These are phyloP conservation scores for Podabrus alpinus DNA, from an alignment of 2,888 invertebrate genomes.

Conservation along the genomic window DNA sequence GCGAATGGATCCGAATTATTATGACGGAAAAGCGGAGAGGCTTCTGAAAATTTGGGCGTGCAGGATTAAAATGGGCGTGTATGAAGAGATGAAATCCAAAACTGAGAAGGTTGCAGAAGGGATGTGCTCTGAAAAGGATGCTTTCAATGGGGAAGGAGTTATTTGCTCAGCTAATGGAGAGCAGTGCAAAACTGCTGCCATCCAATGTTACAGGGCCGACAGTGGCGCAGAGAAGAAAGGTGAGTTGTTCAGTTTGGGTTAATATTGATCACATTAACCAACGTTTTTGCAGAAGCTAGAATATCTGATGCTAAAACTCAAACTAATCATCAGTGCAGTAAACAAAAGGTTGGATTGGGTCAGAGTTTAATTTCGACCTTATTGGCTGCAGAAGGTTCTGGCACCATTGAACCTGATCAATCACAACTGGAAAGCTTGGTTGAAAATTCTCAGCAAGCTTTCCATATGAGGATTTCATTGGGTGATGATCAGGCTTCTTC, in stretches of 20 bases:
- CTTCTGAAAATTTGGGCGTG: constrained; percentile 63
- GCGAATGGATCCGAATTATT: constrained; percentile 59
- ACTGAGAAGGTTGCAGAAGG: constrained; percentile 38
- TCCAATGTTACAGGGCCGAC: constrained; percentile 25
- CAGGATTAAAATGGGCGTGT: constrained; percentile 49
- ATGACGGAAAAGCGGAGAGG: constrained; percentile 58
- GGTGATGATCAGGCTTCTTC: constrained; percentile 46
- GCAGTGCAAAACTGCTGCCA: constrained; percentile 49
- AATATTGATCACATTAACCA: not conserved
- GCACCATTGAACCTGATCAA: constrained; percentile 45
- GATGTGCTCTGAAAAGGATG: constrained; percentile 43
- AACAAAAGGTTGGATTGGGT: constrained; percentile 38
- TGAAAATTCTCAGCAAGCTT: constrained; percentile 44
- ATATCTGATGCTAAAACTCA: constrained; percentile 31
- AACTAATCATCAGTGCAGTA: constrained; percentile 37
- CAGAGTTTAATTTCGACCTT: constrained; percentile 41
- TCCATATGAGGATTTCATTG: constrained; percentile 51
- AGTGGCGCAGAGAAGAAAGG: constrained; percentile 18
- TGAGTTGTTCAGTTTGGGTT: not conserved
- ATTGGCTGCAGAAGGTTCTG: constrained; percentile 46
- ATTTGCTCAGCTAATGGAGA: constrained; percentile 51
- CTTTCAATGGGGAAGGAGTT: constrained; percentile 47
- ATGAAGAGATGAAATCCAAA: constrained; percentile 38
- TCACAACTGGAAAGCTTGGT: constrained; percentile 44
- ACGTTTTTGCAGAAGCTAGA: constrained; percentile 7